These are phyloP conservation scores for Neoniphon sammara DNA, from an alignment of 2,797 vertebrate genomes.

Conservation along the genomic window DNA sequence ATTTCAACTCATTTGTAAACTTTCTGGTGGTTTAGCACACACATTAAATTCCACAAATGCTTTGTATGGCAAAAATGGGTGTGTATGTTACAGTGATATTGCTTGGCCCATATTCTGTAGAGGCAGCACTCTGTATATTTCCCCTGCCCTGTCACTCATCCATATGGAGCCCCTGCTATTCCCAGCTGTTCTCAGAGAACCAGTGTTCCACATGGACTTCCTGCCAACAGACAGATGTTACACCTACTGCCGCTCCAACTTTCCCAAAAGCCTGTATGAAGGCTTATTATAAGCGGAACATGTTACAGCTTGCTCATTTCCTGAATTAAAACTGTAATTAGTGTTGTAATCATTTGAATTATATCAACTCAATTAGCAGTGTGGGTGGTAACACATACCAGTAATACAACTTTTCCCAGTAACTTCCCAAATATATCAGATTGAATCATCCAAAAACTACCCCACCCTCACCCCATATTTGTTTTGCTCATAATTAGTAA, in stretches of 20 bases:
- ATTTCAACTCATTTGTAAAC: constrained; percentile 15
- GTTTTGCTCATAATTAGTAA: constrained; percentile 43
- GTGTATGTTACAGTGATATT: constrained; percentile 37
- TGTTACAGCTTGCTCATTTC: constrained; percentile 61
- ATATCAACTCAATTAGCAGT: constrained; percentile 54
- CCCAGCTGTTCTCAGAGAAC: constrained; percentile 70
- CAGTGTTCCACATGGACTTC: constrained; percentile 58
- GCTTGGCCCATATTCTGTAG: constrained; percentile 51
- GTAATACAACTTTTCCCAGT: not conserved
- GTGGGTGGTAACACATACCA: constrained; percentile 52
- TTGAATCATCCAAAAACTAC: constrained; percentile 47
- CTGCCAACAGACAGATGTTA: constrained; percentile 70
- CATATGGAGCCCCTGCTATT: constrained; percentile 61
- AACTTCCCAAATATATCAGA: constrained; percentile 35
- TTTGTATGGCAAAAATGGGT: constrained; percentile 21
- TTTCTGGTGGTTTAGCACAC: constrained; percentile 26
- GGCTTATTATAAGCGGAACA: constrained; percentile 46
- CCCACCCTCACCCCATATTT: constrained; percentile 23
- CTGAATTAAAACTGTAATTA: constrained; percentile 63
- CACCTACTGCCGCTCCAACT: constrained; percentile 58
- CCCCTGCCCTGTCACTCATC: constrained; percentile 70
- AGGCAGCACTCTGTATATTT: constrained; percentile 59
- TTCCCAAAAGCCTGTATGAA: constrained; percentile 43
- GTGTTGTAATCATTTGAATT: constrained; percentile 65
- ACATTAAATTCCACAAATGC: constrained; percentile 47